Conservation (phyloP, 2,888 invertebrate genomes). For the Nasonovia ribisnigri region DNA sequence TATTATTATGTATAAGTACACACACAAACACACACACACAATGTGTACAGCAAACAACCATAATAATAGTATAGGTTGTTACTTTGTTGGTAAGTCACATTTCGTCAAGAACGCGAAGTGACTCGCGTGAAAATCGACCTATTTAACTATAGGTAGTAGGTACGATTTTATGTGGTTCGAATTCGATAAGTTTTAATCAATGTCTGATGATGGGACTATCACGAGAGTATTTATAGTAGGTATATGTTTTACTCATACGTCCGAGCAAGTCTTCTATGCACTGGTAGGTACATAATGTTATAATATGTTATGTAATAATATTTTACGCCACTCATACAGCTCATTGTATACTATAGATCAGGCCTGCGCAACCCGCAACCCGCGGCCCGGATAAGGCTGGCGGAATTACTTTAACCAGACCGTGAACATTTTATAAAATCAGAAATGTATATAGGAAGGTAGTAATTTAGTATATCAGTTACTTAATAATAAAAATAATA, state of each 20-base stretch:
- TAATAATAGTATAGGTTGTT: background rate
- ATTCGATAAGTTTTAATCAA: background rate
- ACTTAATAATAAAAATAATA: too few relatives aligned
- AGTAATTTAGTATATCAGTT: too few relatives aligned
- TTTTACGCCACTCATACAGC: background rate
- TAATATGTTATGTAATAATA: background rate
- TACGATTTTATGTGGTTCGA: background rate
- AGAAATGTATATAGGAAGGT: too few relatives aligned
- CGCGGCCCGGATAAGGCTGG: too few relatives aligned
- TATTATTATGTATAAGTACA: background rate
- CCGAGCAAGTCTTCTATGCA: background rate
- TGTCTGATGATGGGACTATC: background rate
- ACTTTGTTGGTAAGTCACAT: too few relatives aligned
- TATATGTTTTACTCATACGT: background rate
- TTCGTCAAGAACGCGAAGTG: too few relatives aligned
- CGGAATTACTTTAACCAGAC: too few relatives aligned
- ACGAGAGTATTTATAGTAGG: background rate
- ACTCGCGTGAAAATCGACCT: too few relatives aligned
- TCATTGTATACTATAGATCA: background rate
- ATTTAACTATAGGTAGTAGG: too few relatives aligned
- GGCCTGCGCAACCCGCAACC: too few relatives aligned
- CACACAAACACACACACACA: background rate
- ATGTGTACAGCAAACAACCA: background rate
- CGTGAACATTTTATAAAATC: too few relatives aligned
- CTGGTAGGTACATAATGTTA: background rate